phyloP scores from a whole-genome alignment of 2,888 invertebrate species.

The Synanthedon formicaeformis region DNA sequence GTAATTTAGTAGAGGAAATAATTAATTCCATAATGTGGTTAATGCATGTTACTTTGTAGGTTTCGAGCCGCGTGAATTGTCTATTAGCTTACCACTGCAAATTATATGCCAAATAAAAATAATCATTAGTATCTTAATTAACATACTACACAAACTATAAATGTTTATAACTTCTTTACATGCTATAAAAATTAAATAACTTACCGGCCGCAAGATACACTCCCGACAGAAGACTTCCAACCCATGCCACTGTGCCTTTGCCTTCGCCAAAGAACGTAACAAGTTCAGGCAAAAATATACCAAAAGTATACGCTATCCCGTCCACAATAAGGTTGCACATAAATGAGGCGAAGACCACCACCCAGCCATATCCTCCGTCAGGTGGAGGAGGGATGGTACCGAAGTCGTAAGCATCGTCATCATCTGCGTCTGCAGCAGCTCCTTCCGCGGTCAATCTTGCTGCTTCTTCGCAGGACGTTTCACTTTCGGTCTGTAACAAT shows the following conservation, averaged over 20 bases:
- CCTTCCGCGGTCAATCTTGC: constrained; percentile 80
- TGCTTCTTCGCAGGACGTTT: constrained; percentile 87
- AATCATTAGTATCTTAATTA: too few relatives aligned
- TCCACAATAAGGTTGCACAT: constrained; percentile 98
- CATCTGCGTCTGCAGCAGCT: constrained; percentile 70
- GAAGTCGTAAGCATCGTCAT: constrained; percentile 74
- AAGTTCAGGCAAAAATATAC: constrained; percentile 88
- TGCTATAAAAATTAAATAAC: constrained; percentile 14
- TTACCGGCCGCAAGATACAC: constrained; percentile 94
- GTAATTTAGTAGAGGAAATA: too few relatives aligned
- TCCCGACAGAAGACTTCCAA: constrained; percentile 94
- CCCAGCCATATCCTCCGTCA: constrained; percentile 93
- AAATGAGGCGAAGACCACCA: constrained; percentile 96
- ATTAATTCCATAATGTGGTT: too few relatives aligned
- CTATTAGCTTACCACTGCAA: too few relatives aligned
- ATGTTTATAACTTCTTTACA: too few relatives aligned
- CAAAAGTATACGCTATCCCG: constrained; percentile 98
- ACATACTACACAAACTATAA: too few relatives aligned
- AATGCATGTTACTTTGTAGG: too few relatives aligned
- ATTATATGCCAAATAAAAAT: too few relatives aligned
- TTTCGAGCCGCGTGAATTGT: too few relatives aligned
- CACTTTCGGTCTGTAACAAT: constrained; percentile 83
- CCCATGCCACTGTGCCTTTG: constrained; percentile 91
- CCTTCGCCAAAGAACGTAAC: constrained; percentile 86
- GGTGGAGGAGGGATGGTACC: constrained; percentile 87